Conservation (phyloP, 2,797 vertebrate species). For the Neomorphus geoffroyi region DNA sequence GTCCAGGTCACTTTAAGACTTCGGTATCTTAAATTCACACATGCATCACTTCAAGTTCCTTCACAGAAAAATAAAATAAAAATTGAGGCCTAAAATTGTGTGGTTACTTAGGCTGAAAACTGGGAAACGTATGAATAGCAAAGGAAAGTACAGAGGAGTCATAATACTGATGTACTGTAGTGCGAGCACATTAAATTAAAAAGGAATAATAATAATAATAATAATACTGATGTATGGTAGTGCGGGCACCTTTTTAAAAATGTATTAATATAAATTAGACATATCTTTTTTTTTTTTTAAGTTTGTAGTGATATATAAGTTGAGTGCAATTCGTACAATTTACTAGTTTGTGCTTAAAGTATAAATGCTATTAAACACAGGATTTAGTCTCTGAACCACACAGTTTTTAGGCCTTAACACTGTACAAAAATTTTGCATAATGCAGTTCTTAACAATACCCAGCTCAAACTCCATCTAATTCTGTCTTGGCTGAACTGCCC, state of each 20-base stretch:
- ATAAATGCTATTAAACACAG: slow-evolving; percentile 99
- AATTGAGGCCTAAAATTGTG: slow-evolving; percentile 96
- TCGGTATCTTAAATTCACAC: slow-evolving; percentile 90
- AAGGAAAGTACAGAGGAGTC: slow-evolving; percentile 87
- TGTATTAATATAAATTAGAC: slow-evolving; percentile 99
- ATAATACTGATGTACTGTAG: slow-evolving; percentile 92
- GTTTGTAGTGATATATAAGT: slow-evolving; percentile 99
- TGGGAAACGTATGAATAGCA: slow-evolving; percentile 85
- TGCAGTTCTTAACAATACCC: slow-evolving; percentile 95
- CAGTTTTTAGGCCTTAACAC: slow-evolving; percentile 99
- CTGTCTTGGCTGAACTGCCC: slow-evolving; percentile 85
- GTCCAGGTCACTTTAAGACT: slow-evolving; percentile 93
- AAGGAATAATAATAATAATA: slow-evolving; percentile 81
- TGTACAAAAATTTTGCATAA: slow-evolving; percentile 99
- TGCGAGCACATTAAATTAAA: slow-evolving; percentile 91
- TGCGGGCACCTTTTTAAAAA: slow-evolving; percentile 91
- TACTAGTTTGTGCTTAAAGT: slow-evolving; percentile 99
- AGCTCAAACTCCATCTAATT: slow-evolving; percentile 87
- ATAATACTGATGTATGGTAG: slow-evolving; percentile 93
- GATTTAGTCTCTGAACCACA: slow-evolving; percentile 99
- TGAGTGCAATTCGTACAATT: slow-evolving; percentile 99
- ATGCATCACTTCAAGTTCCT: slow-evolving; percentile 94
- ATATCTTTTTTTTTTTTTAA: slow-evolving; percentile 94
- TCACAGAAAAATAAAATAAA: slow-evolving; percentile 86
- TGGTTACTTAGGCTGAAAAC: slow-evolving; percentile 90